phyloP scores from a whole-genome alignment of 2,888 invertebrate species.

The Amblyteles armatorius region DNA sequence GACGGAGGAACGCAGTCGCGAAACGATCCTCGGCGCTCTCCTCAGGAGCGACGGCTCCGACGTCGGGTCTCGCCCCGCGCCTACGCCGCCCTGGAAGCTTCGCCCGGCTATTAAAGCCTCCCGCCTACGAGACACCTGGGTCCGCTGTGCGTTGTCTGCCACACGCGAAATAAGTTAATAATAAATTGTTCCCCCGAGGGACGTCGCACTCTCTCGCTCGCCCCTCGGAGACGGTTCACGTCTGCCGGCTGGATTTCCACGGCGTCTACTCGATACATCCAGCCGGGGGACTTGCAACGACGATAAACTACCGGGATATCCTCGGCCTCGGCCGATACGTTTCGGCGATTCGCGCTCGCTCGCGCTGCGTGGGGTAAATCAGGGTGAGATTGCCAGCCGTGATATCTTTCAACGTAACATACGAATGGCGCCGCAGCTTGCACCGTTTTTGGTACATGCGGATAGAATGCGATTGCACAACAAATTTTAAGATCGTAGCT shows the following conservation, averaged over 20 bases:
- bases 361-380: too few species aligned
- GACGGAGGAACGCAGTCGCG: constrained; percentile 6
- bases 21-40: constrained; percentile 17
- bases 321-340: background rate
- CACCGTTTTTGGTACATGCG: too few species aligned
- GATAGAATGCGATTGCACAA: too few species aligned
- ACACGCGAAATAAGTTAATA: constrained; percentile 75
- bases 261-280: constrained; percentile 38
- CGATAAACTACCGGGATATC: constrained; percentile 10
- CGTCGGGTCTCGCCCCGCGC: constrained; percentile 46
- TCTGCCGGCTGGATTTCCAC: constrained; percentile 27
- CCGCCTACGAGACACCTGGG: constrained; percentile 67
- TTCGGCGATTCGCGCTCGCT: constrained; percentile 36
- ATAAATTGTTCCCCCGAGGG: constrained; percentile 71
- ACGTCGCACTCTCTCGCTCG: constrained; percentile 22
- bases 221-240: constrained; percentile 1
- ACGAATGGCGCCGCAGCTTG: too few species aligned
- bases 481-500: too few species aligned
- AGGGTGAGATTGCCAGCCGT: too few species aligned
- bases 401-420: too few species aligned
- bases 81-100: constrained; percentile 40
- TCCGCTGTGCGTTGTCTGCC: constrained; percentile 67
- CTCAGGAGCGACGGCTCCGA: constrained; percentile 27
- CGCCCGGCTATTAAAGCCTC: constrained; percentile 70
- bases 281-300: background rate